Evolutionary conservation across 2,888 invertebrate genomes (phyloP), one percentile per base, ranked within the genome.

Genomic region (Mythimna albipuncta): DNA sequence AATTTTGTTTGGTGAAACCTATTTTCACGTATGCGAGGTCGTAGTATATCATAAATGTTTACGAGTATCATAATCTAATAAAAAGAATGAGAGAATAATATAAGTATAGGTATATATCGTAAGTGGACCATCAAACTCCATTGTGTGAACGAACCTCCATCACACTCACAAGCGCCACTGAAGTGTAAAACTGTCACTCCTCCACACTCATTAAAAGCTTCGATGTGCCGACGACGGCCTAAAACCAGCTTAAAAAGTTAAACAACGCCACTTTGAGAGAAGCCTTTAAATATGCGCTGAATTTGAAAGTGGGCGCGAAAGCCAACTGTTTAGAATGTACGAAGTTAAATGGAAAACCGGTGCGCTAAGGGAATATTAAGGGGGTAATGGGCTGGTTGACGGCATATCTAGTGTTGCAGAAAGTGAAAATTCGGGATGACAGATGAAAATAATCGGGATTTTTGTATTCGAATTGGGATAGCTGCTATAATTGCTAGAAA

Each of bases 271-370:
- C 93, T 94, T 93, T 91, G 91, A 84, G 86, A 88, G 86, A 58
- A 59, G 89, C 91, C 92, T 91, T 92, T 92, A 94, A 94, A 94
- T 94, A 94, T 93, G 92, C 94, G 92, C 92, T 93, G 94, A 94
- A 94, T 94, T 94, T 91, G 88, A 88, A 92, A 94, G 91, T 91
- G 88, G 89, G 89, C 90, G 90, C 91, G 88, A 93, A 92, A 93
- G 92, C 91, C 90, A 89, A 92, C 92, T 93, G 93, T 93, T 93
- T 94, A 93, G 95, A 95, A 94, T 93, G 92, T 93, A 91, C 92
- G 90, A 94, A 95, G 93, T 94, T 95, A 92, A 93, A 94, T 93
- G 94, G 92, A 91, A 94, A 94, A 92, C 89, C 89, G 89, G 86
- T 84, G 88, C 89, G 90, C 90, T 91, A 90, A 91, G 91, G 92